Conservation (phyloP, 2,888 invertebrate genomes). For the Drosophila tanythrix region DNA sequence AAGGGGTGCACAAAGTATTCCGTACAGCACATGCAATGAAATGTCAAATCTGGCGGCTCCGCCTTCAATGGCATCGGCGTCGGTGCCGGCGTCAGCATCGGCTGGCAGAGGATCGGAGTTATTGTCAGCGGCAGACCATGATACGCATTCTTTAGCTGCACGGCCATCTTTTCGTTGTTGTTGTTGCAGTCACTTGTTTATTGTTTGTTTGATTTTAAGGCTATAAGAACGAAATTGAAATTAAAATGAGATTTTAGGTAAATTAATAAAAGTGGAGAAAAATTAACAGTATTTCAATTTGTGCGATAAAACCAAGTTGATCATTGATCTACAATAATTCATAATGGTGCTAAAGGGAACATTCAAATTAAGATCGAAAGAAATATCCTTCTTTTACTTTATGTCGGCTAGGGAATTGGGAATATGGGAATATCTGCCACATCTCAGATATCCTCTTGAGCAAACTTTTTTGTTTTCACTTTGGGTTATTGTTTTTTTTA, state of each 20-base stretch:
- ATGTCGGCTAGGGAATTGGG: neutral
- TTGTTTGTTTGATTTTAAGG: conserved; percentile 33
- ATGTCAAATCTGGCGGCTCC: conserved; percentile 83
- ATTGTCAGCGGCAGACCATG: conserved; percentile 82
- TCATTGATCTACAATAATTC: neutral
- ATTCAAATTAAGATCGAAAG: neutral
- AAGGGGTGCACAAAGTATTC: conserved; percentile 83
- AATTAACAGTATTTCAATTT: neutral
- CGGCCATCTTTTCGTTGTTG: conserved; percentile 56
- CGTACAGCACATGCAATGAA: conserved; percentile 84
- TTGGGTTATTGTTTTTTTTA: no score
- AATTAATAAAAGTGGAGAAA: neutral
- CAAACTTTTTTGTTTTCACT: no score
- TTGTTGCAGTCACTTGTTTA: conserved; percentile 10
- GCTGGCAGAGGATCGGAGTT: conserved; percentile 80
- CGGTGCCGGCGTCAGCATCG: conserved; percentile 58
- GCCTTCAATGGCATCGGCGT: conserved; percentile 60
- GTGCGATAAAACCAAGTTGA: neutral
- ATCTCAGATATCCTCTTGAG: no score
- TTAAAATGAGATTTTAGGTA: neutral
- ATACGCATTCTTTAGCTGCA: conserved; percentile 71
- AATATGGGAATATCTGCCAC: no score
- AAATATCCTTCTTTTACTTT: neutral
- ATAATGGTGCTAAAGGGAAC: neutral
- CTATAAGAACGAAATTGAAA: conserved; percentile 17